A percentile compares a stretch with the other conserved stretches of the same genome.
Evolutionary conservation across 2,797 vertebrate genomes (phyloP).

Genomic region (Intellagama lesueurii): DNA sequence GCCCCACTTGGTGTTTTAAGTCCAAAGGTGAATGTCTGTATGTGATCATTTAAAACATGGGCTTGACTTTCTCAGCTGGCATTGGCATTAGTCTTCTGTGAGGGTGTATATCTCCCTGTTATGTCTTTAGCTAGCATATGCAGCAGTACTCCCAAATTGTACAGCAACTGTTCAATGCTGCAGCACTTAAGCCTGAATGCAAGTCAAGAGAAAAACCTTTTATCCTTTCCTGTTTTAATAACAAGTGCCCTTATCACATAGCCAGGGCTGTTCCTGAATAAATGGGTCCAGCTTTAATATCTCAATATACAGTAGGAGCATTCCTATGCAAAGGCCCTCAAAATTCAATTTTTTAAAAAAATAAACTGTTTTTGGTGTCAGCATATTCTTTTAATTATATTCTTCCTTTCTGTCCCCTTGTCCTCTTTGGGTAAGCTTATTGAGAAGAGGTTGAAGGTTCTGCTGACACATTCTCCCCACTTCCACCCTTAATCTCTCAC

Average conservation of each 20-base stretch:
- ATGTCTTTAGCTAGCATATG: neutral
- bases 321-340: constrained; percentile 47
- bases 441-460: constrained; percentile 49
- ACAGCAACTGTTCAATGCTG: constrained; percentile 24
- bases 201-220: constrained; percentile 31
- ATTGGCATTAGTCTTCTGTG: neutral
- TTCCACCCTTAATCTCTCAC: constrained; percentile 36
- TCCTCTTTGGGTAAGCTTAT: constrained; percentile 54
- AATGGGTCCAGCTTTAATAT: constrained; percentile 60
- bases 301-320: constrained; percentile 54
- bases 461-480: constrained; percentile 51
- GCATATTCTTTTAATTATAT: constrained; percentile 69
- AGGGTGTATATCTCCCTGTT: neutral
- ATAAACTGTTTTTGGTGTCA: constrained; percentile 66
- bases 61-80: neutral
- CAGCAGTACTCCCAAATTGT: neutral
- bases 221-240: constrained; percentile 49
- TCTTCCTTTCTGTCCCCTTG: constrained; percentile 1
- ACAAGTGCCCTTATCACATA: constrained; percentile 54
- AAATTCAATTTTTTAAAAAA: constrained; percentile 65
- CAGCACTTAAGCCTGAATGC: neutral
- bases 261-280: constrained; percentile 28
- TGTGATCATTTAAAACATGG: neutral
- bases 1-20: neutral
- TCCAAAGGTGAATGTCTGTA: neutral